Evolutionary conservation across 2,797 vertebrate species (phyloP).

Genomic region (Gambusia yucatana): DNA sequence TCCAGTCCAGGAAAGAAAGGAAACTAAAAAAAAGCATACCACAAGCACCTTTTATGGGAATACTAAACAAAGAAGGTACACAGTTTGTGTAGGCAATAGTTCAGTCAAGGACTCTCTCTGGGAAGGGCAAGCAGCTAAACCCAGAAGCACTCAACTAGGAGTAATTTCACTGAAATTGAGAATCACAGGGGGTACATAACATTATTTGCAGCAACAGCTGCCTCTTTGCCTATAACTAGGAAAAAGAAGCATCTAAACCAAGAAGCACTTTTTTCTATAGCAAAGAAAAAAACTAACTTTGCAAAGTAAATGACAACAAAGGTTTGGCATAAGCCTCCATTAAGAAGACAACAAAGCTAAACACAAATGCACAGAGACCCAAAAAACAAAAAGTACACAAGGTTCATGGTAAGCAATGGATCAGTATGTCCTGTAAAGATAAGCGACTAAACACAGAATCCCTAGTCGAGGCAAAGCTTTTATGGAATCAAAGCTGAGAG

Average conservation of each 20-base stretch:
- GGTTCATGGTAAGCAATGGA: not conserved
- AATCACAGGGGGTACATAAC: not conserved
- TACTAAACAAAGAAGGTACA: not conserved
- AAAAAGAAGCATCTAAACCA: not conserved
- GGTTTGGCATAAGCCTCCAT: not conserved
- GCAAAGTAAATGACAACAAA: not conserved
- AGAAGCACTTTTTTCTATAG: not conserved
- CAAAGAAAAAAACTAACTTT: not conserved
- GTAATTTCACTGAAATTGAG: not conserved
- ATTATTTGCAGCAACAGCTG: conserved; percentile 4
- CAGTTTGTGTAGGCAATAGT: not conserved
- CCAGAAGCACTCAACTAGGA: not conserved
- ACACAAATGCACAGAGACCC: not conserved
- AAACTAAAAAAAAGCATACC: not conserved
- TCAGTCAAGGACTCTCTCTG: not conserved
- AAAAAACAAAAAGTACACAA: not conserved
- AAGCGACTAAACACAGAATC: not conserved
- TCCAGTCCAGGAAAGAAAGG: not conserved
- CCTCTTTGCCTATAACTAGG: not conserved
- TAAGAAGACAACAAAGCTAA: not conserved
- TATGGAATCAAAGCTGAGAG: not conserved
- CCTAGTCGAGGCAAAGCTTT: not conserved
- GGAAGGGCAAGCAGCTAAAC: not conserved
- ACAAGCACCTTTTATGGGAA: not conserved
- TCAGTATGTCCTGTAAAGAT: not conserved